Percentiles rank a stretch among this genome's conserved stretches.
Evolutionary conservation across 2,797 vertebrate genomes (phyloP).

Genomic region (Catostomus latipinnis): DNA sequence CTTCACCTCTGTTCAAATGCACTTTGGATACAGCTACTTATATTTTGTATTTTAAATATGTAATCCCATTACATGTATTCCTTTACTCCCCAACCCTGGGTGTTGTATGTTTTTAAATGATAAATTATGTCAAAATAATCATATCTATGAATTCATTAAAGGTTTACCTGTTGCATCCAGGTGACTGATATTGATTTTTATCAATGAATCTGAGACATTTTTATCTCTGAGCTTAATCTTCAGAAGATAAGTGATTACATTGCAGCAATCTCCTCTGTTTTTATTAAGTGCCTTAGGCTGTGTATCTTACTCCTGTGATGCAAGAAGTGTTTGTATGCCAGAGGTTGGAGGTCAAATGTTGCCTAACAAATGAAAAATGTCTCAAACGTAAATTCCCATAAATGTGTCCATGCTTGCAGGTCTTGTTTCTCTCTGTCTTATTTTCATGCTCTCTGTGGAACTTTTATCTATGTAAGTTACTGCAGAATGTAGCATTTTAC

Average conservation of each 20-base stretch:
- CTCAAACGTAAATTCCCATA: constrained; percentile 9
- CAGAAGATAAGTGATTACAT: background rate
- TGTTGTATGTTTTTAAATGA: no score
- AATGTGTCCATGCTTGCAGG: background rate
- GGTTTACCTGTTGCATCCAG: background rate
- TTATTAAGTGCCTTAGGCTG: constrained; percentile 6
- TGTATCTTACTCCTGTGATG: constrained; percentile 31
- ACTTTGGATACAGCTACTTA: no score
- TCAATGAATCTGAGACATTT: background rate
- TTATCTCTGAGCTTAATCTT: background rate
- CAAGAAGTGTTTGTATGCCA: constrained; percentile 28
- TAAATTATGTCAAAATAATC: no score
- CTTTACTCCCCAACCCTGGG: no score
- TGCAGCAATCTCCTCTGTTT: background rate
- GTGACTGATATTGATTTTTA: background rate
- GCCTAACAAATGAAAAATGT: constrained; percentile 30
- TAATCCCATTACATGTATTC: no score
- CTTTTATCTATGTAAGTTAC: background rate
- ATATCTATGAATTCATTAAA: background rate
- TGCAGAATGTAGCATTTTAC: background rate
- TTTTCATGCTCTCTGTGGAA: constrained; percentile 4
- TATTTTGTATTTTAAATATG: no score
- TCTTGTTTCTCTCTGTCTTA: constrained; percentile 18
- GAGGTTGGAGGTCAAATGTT: constrained; percentile 37
- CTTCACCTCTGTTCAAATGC: no score